phyloP scores from a whole-genome alignment of 2,113 vertebrate genomes.

The Jaculus jaculus region DNA sequence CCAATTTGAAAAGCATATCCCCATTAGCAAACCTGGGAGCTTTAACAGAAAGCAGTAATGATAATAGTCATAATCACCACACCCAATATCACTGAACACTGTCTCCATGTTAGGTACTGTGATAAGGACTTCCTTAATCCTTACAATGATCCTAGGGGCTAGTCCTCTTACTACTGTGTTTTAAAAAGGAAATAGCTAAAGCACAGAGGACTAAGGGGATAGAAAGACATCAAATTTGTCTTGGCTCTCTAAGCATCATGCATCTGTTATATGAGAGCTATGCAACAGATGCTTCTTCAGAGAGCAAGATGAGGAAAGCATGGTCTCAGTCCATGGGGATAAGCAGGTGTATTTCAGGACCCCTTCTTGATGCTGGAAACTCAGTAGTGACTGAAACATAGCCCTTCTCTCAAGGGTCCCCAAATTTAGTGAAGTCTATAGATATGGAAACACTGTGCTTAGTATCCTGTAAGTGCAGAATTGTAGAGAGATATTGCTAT shows the following conservation, averaged over 20 bases:
- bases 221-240: neutral
- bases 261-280: neutral
- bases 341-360: neutral
- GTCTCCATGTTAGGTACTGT: neutral
- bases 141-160: neutral
- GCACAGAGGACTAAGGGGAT: neutral
- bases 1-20: neutral
- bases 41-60: neutral
- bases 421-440: neutral
- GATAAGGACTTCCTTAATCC: neutral
- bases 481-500: slow-evolving; percentile 1
- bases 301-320: neutral
- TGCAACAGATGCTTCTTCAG: neutral
- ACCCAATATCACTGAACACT: neutral
- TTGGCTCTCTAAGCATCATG: neutral
- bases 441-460: slow-evolving; percentile 7
- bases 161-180: neutral
- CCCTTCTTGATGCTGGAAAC: slow-evolving; percentile 16
- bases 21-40: neutral
- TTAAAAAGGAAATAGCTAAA: slow-evolving; percentile 25
- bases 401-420: neutral
- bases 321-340: neutral
- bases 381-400: slow-evolving; percentile 2
- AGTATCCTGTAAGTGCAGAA: neutral
- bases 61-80: neutral